Evolutionary conservation across 2,888 invertebrate genomes (phyloP), one percentile per base, ranked within the genome.

Genomic region (Lycaena phlaeas): DNA sequence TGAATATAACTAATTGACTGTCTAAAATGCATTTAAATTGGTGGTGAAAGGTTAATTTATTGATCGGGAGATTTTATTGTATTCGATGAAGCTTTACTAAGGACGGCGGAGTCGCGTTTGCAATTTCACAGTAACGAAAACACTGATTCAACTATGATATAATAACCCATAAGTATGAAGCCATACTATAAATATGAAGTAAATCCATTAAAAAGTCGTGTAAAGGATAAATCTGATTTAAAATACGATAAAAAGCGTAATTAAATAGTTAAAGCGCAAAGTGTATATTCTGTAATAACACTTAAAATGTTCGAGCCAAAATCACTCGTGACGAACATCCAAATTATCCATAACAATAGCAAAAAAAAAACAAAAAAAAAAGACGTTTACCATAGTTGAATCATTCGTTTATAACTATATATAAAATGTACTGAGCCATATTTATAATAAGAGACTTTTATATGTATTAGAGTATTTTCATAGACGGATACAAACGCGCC

Each of bases 11-110:
- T 28, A 70, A 63, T 56, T 57, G 73, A 75, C 74, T 74, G 75
- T 75, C 68, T 59, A 64, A 66, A 52, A 56, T 75, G 81, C 79
- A 79, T 81, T 79, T 82, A 79, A 56, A 59, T 71, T 68, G 68
- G 63, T 67, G 67, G 59, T 64, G 59, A 53, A 58, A 58, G 31
- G 62, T 60, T 67, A 57, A 68, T 69, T 71, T 67, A 71, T 69
- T 68, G 57, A 60, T 65, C 62, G 60, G 64, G 62, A 61, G 58
- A 61, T 57, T 56, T 57, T 58, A 53, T 56, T 57, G 45, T 52
- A 51, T 49, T 49, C 44, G 55, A 68, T 67, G 62, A 76, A 77
- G 78, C 77, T 79, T 79, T 79, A 78, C 68, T 42, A 28, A 26
- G 39, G 44, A 46, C 48, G 46, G 43, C 42, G 36, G 43, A 22